Conservation (phyloP, 2,797 vertebrate genomes). For the Nasua narica region DNA sequence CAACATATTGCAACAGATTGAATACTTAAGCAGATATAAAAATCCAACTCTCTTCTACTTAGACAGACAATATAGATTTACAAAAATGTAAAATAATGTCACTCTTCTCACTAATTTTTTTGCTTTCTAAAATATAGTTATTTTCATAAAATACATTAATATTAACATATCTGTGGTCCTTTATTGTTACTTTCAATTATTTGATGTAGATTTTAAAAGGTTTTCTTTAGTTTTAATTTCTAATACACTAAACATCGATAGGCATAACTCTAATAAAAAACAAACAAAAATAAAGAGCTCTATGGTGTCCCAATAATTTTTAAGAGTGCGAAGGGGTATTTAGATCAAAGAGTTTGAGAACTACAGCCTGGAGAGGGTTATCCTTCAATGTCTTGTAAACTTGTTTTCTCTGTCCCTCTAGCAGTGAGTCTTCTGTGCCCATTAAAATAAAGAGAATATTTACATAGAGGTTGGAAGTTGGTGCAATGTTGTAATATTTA, state of each 20-base stretch:
- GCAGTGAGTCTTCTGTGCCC: background rate
- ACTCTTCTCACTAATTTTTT: background rate
- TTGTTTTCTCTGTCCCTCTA: background rate
- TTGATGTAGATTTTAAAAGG: background rate
- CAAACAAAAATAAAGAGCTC: background rate
- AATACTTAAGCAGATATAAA: background rate
- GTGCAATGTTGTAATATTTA: conserved; percentile 43
- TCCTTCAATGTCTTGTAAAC: background rate
- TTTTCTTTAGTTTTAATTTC: background rate
- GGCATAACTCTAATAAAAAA: background rate
- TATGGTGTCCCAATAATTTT: background rate
- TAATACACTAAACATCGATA: background rate
- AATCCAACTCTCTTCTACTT: background rate
- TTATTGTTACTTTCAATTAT: conserved; percentile 20
- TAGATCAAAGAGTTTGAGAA: background rate
- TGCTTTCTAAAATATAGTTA: background rate
- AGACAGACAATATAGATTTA: background rate
- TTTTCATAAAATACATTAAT: background rate
- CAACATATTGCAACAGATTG: background rate
- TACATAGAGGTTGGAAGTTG: background rate
- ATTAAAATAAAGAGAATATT: conserved; percentile 26
- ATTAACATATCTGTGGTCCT: background rate
- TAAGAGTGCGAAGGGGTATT: background rate
- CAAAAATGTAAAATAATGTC: background rate
- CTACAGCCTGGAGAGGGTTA: background rate